Evolutionary conservation across 2,113 vertebrate species (phyloP).

Genomic region (Microtus oregoni): DNA sequence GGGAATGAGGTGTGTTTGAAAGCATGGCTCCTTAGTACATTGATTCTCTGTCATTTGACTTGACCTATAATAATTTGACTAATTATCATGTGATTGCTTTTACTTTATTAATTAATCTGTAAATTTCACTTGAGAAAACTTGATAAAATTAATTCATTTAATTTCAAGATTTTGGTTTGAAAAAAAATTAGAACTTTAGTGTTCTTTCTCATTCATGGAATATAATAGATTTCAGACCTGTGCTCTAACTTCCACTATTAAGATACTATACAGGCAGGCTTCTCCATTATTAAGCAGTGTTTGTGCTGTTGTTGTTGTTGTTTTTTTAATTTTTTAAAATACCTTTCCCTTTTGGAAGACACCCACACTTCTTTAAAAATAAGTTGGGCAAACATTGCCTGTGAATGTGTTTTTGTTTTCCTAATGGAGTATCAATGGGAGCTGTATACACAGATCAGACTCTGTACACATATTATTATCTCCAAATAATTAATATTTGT

Average conservation of each 20-base stretch:
- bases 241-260: constrained; percentile 54
- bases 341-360: constrained; percentile 68
- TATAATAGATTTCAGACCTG: constrained; percentile 12
- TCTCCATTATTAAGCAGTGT: constrained; percentile 60
- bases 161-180: constrained; percentile 29
- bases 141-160: constrained; percentile 44
- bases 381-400: constrained; percentile 75
- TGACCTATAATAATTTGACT: constrained; percentile 1
- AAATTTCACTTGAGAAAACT: not conserved
- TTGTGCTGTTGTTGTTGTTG: not conserved
- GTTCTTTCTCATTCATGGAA: constrained; percentile 48
- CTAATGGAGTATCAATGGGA: constrained; percentile 81
- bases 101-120: constrained; percentile 26
- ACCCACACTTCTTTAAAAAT: constrained; percentile 80
- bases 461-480: constrained; percentile 81
- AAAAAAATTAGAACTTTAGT: not conserved
- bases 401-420: constrained; percentile 82
- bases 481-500: constrained; percentile 84
- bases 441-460: constrained; percentile 81
- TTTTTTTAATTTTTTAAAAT: constrained; percentile 21
- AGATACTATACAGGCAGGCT: constrained; percentile 54
- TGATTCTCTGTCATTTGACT: not conserved
- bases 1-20: constrained; percentile 33
- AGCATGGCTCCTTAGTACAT: not conserved
- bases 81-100: not conserved